Percentiles rank a stretch among this genome's conserved stretches.
These are phyloP conservation scores for Ryuthela nishihirai DNA, from an alignment of 2,888 invertebrate species.

Conservation along the genomic window DNA sequence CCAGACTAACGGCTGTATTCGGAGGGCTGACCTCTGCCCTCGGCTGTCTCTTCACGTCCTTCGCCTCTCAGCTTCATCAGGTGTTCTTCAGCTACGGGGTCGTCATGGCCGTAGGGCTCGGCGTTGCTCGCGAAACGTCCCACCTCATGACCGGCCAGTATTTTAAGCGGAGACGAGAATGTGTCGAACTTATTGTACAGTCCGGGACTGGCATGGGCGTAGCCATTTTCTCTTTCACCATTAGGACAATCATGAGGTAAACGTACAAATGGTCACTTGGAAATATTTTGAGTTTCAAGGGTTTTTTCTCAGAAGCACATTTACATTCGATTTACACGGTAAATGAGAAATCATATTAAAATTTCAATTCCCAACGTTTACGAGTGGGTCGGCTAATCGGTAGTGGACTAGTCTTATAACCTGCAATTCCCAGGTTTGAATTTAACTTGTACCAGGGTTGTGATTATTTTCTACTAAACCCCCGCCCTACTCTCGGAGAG, in stretches of 20 bases:
- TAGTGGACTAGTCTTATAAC: too few species aligned
- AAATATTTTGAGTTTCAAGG: not conserved
- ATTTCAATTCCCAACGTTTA: not conserved
- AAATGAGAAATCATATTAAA: not conserved
- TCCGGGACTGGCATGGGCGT: slow-evolving; percentile 82
- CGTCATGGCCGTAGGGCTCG: slow-evolving; percentile 69
- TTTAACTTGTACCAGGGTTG: too few species aligned
- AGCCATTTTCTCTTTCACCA: slow-evolving; percentile 72
- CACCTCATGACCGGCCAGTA: slow-evolving; percentile 87
- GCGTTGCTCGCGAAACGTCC: slow-evolving; percentile 78
- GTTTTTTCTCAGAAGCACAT: too few species aligned
- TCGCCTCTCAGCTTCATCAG: slow-evolving; percentile 68
- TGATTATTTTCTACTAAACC: too few species aligned
- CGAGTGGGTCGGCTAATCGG: too few species aligned
- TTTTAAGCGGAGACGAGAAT: slow-evolving; percentile 76
- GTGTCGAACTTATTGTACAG: slow-evolving; percentile 80
- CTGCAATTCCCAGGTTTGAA: too few species aligned
- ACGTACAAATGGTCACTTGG: slow-evolving; percentile 28
- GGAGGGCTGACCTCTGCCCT: slow-evolving; percentile 80
- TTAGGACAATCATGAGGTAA: slow-evolving; percentile 63
- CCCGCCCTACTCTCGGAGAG: too few species aligned
- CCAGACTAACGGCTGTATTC: slow-evolving; percentile 78
- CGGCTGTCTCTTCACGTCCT: slow-evolving; percentile 83
- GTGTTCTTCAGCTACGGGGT: slow-evolving; percentile 82
- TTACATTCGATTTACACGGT: not conserved